phyloP scores from a whole-genome alignment of 2,113 vertebrate genomes.

The Jaculus jaculus region DNA sequence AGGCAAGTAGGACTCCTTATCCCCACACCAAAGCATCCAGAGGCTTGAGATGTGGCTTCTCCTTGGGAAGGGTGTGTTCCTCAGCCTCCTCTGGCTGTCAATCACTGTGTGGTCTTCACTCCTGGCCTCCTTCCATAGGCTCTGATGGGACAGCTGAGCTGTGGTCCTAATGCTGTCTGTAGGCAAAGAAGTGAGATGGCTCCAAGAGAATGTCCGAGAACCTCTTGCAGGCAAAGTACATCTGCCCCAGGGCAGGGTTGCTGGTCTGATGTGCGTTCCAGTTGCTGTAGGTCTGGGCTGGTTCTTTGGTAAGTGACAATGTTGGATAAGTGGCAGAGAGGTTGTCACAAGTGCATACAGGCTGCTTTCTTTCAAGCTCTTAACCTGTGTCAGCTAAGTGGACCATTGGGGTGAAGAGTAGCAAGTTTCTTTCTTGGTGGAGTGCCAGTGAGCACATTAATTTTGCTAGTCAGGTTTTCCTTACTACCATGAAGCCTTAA shows the following conservation, averaged over 20 bases:
- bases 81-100: neutral
- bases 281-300: neutral
- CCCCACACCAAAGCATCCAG: neutral
- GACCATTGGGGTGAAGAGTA: no score
- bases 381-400: neutral
- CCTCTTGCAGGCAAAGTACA: neutral
- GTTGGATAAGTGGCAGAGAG: no score
- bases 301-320: neutral
- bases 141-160: fast-evolving
- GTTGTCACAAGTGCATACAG: fast-evolving
- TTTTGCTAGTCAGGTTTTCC: neutral
- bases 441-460: fast-evolving
- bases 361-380: neutral
- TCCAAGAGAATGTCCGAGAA: no score
- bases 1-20: neutral
- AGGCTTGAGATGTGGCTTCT: neutral
- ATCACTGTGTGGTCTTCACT: neutral
- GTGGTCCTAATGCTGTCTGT: neutral
- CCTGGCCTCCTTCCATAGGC: neutral
- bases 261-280: no score
- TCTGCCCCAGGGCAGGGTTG: neutral
- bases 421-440: fast-evolving
- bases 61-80: neutral
- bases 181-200: no score
- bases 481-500: neutral